Conservation (phyloP, 2,888 invertebrate species). For the Protula sp. region DNA sequence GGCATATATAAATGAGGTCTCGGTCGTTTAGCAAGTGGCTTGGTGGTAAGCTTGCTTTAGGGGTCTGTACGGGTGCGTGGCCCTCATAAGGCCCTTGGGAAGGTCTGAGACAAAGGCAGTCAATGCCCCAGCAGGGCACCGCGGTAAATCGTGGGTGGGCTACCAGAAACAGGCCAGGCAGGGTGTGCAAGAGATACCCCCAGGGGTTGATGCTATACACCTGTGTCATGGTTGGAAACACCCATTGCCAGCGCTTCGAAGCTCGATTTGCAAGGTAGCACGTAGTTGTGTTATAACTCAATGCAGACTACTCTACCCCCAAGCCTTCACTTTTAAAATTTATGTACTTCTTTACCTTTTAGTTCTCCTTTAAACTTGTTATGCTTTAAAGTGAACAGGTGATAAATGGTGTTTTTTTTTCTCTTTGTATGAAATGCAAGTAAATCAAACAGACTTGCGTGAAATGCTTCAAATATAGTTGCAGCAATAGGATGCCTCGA, state of each 20-base stretch:
- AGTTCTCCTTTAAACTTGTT: too few species aligned
- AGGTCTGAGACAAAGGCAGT: slow-evolving; percentile 2
- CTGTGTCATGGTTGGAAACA: background rate
- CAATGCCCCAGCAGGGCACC: background rate
- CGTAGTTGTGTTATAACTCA: background rate
- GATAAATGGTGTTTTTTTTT: too few species aligned
- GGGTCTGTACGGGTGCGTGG: background rate
- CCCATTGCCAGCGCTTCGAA: background rate
- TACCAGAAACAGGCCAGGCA: background rate
- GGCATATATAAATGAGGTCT: background rate
- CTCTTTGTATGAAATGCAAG: too few species aligned
- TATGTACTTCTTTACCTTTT: too few species aligned
- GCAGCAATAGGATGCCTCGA: too few species aligned
- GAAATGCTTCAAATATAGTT: too few species aligned
- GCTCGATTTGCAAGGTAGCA: background rate
- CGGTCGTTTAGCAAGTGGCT: background rate
- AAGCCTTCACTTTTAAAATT: background rate
- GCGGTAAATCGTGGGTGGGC: background rate
- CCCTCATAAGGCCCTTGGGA: background rate
- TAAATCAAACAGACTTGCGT: too few species aligned
- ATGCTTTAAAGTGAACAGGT: too few species aligned
- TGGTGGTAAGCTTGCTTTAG: slow-evolving; percentile 2
- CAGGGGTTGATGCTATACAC: background rate
- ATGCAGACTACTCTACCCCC: slow-evolving; percentile 2
- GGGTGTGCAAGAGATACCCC: background rate